phyloP scores from a whole-genome alignment of 1,140 invertebrate genomes.

The Macrobrachium rosenbergii region DNA sequence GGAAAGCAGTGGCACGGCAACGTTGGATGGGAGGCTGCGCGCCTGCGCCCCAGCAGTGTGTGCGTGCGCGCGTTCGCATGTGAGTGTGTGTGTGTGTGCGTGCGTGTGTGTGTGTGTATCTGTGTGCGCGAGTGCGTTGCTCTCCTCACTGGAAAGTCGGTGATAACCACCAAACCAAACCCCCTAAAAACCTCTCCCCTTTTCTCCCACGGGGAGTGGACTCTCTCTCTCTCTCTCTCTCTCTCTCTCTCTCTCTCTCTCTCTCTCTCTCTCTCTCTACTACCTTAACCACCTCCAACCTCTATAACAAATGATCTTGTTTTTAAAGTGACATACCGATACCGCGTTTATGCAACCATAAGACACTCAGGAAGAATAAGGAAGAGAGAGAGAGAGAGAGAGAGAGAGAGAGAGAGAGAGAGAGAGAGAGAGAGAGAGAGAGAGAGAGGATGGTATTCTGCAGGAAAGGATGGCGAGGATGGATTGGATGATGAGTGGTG shows the following conservation, averaged over 20 bases:
- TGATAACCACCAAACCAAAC: slow-evolving; percentile 41
- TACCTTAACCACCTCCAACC: neutral
- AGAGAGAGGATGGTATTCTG: neutral
- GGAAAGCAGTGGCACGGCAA: slow-evolving; percentile 25
- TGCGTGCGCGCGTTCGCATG: neutral
- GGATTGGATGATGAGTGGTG: neutral
- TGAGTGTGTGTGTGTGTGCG: no score
- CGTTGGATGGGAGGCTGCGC: slow-evolving; percentile 43
- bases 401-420: neutral
- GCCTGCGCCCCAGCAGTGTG: slow-evolving; percentile 35
- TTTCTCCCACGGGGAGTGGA: no score
- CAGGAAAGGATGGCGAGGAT: neutral
- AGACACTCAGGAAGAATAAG: neutral
- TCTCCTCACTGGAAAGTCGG: slow-evolving; percentile 45
- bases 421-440: neutral
- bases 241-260: no score
- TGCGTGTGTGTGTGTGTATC: no score
- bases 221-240: no score
- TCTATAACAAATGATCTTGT: slow-evolving; percentile 47
- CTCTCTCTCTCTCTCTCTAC: no score
- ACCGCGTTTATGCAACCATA: no score
- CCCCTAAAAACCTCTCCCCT: no score
- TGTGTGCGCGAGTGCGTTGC: no score
- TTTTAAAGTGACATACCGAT: slow-evolving; percentile 13
- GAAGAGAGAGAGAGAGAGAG: neutral